These are phyloP conservation scores for Macrosoma leucophasiata DNA, from an alignment of 2,888 invertebrate genomes.

Conservation along the genomic window DNA sequence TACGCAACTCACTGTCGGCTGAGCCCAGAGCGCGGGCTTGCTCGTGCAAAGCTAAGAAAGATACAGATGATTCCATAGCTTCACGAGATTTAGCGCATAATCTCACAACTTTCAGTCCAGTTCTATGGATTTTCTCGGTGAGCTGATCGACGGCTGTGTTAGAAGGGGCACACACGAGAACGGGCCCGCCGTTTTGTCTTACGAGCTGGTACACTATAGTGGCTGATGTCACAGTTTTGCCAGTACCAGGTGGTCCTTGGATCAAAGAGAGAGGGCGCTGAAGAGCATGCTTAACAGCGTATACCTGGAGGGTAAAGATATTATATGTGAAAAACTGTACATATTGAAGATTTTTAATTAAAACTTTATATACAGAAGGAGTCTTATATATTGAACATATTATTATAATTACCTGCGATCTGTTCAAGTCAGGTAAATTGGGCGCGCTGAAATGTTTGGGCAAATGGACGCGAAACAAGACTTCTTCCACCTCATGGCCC, in stretches of 20 bases:
- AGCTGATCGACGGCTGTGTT: constrained; percentile 99
- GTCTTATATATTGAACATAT: too few species aligned
- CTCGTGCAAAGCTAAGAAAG: constrained; percentile 96
- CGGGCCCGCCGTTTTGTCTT: constrained; percentile 94
- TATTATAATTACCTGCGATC: constrained; percentile 83
- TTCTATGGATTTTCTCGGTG: constrained; percentile 98
- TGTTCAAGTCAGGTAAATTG: constrained; percentile 97
- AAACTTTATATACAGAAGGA: background rate
- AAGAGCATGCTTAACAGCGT: constrained; percentile 98
- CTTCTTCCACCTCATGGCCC: constrained; percentile 96
- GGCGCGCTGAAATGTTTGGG: constrained; percentile 99
- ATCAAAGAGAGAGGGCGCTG: constrained; percentile 97
- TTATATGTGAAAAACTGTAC: too few species aligned
- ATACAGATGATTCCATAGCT: constrained; percentile 98
- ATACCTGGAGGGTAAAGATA: constrained; percentile 77
- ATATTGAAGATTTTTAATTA: too few species aligned
- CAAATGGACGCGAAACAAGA: constrained; percentile 91
- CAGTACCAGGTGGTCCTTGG: constrained; percentile 98
- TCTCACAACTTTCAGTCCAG: constrained; percentile 94
- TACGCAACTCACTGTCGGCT: constrained; percentile 90
- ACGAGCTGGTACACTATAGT: constrained; percentile 99
- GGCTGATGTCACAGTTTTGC: constrained; percentile 99
- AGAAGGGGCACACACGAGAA: constrained; percentile 98
- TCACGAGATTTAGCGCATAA: constrained; percentile 98
- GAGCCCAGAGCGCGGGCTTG: constrained; percentile 97